Evolutionary conservation across 2,797 vertebrate species (phyloP).

Genomic region (Discoglossus pictus): DNA sequence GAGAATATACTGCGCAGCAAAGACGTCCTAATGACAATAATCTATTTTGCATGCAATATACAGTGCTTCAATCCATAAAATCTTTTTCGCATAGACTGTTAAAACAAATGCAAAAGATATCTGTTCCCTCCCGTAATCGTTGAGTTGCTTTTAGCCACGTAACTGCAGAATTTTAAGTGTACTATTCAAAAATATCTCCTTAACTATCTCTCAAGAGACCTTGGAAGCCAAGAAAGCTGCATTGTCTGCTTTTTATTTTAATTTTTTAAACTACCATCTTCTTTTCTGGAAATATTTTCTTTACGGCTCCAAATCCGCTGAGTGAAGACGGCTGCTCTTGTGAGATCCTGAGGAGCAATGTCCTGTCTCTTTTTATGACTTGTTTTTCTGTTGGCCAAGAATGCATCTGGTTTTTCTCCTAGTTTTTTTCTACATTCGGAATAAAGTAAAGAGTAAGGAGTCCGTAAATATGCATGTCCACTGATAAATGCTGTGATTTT

Average conservation of each 20-base stretch:
- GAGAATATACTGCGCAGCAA: too few species aligned
- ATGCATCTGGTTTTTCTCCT: too few species aligned
- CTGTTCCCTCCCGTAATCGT: slow-evolving; percentile 25
- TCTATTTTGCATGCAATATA: slow-evolving; percentile 9
- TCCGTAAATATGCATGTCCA: too few species aligned
- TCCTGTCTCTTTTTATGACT: too few species aligned
- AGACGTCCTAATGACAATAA: too few species aligned
- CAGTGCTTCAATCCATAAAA: slow-evolving; percentile 7
- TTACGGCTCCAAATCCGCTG: slow-evolving; percentile 3
- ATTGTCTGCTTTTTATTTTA: slow-evolving; percentile 26
- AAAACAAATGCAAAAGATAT: slow-evolving; percentile 17
- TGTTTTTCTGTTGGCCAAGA: neutral
- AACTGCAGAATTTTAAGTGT: slow-evolving; percentile 45
- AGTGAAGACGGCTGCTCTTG: neutral
- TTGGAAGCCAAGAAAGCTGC: slow-evolving; percentile 5
- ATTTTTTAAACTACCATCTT: slow-evolving; percentile 15
- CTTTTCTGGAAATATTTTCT: neutral
- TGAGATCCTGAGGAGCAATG: too few species aligned
- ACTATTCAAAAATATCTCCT: slow-evolving; percentile 36
- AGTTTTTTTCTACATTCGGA: too few species aligned
- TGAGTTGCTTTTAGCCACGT: slow-evolving; percentile 31
- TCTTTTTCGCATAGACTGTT: slow-evolving; percentile 11
- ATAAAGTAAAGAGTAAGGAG: too few species aligned
- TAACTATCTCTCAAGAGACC: slow-evolving; percentile 44
- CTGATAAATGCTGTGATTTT: too few species aligned